phyloP scores from a whole-genome alignment of 1,140 invertebrate genomes.

The Drosophila arawakana region DNA sequence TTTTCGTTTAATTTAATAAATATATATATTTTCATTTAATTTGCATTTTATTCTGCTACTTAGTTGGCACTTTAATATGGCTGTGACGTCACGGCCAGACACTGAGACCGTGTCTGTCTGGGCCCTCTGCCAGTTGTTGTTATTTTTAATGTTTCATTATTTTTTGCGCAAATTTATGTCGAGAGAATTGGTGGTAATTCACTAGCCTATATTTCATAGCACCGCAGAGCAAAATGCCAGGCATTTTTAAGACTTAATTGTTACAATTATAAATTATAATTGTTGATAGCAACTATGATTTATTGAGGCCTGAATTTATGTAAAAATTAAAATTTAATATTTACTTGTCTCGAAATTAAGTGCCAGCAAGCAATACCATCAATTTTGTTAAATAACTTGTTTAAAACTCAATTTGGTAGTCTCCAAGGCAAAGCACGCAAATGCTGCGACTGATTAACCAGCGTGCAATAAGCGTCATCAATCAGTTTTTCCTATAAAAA shows the following conservation, averaged over 20 bases:
- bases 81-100: constrained; percentile 26
- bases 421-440: constrained; percentile 15
- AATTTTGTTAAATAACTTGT: background rate
- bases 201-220: constrained; percentile 48
- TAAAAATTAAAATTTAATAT: constrained; percentile 3
- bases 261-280: constrained; percentile 59
- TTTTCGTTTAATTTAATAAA: constrained; percentile 16
- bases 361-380: background rate
- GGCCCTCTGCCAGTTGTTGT: constrained; percentile 15
- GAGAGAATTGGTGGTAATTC: constrained; percentile 33
- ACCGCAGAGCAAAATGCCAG: constrained; percentile 39
- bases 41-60: constrained; percentile 2
- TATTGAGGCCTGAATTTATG: background rate
- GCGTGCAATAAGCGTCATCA: constrained; percentile 13
- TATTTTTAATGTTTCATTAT: constrained; percentile 34
- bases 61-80: background rate
- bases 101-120: constrained; percentile 3
- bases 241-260: constrained; percentile 64
- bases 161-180: constrained; percentile 39
- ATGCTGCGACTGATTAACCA: constrained; percentile 5
- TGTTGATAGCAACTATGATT: constrained; percentile 22
- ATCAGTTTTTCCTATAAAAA: constrained; percentile 19
- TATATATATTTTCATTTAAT: constrained; percentile 10
- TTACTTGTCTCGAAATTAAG: background rate
- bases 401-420: background rate